phyloP scores from a whole-genome alignment of 2,888 invertebrate species.

The Ditula angustiorana region DNA sequence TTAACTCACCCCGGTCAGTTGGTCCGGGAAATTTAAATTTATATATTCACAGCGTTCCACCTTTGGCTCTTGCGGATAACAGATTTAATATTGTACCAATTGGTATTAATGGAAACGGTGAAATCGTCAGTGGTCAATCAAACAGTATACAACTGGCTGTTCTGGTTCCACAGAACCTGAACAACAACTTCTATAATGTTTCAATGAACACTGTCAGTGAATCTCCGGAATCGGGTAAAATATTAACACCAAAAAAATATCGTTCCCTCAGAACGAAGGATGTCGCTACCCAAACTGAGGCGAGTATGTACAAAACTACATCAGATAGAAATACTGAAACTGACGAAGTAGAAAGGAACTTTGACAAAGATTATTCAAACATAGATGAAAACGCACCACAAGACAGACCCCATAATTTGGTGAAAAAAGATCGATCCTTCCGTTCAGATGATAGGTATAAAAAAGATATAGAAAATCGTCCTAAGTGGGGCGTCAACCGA shows the following conservation, averaged over 20 bases:
- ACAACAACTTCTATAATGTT: constrained; percentile 73
- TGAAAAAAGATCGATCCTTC: constrained; percentile 82
- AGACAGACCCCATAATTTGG: constrained; percentile 75
- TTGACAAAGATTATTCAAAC: constrained; percentile 83
- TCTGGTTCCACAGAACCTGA: constrained; percentile 82
- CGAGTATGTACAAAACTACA: constrained; percentile 56
- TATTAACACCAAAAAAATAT: constrained; percentile 79
- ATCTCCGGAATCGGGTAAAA: constrained; percentile 63
- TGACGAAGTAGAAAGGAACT: constrained; percentile 67
- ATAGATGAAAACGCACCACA: constrained; percentile 82
- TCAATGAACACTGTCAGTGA: constrained; percentile 75
- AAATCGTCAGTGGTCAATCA: constrained; percentile 70
- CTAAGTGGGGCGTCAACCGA: constrained; percentile 91
- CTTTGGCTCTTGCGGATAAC: constrained; percentile 71
- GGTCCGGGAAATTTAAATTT: constrained; percentile 75
- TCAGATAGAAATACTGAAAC: constrained; percentile 69
- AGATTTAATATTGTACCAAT: constrained; percentile 79
- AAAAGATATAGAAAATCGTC: constrained; percentile 87
- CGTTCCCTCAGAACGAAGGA: constrained; percentile 83
- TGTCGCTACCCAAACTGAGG: constrained; percentile 89
- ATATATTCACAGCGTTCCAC: constrained; percentile 76
- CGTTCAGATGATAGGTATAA: constrained; percentile 83
- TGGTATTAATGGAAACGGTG: constrained; percentile 70
- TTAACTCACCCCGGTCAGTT: constrained; percentile 75
- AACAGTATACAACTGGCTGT: constrained; percentile 86